Evolutionary conservation across 2,888 invertebrate genomes (phyloP).

Genomic region (Diaphora mendica): DNA sequence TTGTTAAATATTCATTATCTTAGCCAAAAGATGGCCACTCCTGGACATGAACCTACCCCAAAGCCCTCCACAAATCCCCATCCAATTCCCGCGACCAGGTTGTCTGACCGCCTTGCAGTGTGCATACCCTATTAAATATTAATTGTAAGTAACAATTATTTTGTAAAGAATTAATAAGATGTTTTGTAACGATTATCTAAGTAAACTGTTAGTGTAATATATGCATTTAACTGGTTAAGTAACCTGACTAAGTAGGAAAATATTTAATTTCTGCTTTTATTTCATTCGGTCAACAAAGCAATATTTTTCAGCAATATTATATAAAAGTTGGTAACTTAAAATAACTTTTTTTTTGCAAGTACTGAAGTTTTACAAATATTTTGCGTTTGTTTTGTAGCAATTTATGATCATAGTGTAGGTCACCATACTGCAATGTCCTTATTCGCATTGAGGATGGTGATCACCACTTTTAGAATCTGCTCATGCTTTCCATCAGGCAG

Average conservation of each 20-base stretch:
- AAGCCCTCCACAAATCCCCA: too few relatives aligned
- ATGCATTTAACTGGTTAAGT: neutral
- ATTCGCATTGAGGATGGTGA: too few relatives aligned
- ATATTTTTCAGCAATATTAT: neutral
- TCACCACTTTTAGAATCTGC: too few relatives aligned
- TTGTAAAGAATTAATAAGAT: neutral
- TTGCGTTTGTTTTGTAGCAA: neutral
- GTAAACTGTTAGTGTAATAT: neutral
- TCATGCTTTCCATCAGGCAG: too few relatives aligned
- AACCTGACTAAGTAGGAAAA: neutral
- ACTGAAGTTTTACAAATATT: neutral
- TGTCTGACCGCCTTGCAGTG: too few relatives aligned
- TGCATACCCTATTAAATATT: too few relatives aligned
- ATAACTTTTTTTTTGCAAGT: neutral
- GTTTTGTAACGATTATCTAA: neutral
- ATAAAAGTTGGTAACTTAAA: neutral
- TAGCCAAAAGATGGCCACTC: too few relatives aligned
- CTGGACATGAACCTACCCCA: too few relatives aligned
- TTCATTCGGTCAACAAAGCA: neutral
- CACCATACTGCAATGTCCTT: too few relatives aligned
- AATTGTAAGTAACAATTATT: neutral
- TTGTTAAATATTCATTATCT: too few relatives aligned
- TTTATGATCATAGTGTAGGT: too few relatives aligned
- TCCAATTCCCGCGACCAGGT: too few relatives aligned
- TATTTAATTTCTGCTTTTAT: neutral